Conservation (phyloP, 2,113 vertebrate species). For the Limanda limanda region DNA sequence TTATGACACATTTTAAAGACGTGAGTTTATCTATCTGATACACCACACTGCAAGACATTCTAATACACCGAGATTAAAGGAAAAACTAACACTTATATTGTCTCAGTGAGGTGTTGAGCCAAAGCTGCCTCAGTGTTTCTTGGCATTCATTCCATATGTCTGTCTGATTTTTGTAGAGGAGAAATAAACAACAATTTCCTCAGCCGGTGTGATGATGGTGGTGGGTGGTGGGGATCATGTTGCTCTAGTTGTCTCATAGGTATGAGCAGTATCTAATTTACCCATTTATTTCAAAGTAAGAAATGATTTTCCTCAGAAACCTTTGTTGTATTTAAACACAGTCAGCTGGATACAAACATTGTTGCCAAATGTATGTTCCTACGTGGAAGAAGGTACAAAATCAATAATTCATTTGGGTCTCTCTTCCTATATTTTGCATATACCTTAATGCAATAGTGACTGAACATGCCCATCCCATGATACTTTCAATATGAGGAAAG, state of each 20-base stretch:
- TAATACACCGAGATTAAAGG: neutral
- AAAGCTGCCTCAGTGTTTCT: neutral
- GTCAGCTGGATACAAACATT: neutral
- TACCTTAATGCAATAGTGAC: neutral
- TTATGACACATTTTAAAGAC: neutral
- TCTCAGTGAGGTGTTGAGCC: neutral
- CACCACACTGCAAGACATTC: neutral
- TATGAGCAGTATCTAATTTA: too few species aligned
- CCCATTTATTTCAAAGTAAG: neutral
- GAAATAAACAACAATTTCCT: neutral
- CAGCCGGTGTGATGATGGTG: neutral
- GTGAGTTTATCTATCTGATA: too few species aligned
- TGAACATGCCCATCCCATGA: too few species aligned
- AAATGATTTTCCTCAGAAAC: neutral
- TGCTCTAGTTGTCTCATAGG: neutral
- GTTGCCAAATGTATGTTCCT: neutral
- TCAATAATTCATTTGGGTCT: too few species aligned
- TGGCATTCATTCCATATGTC: neutral
- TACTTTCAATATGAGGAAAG: neutral
- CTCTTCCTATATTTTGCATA: neutral
- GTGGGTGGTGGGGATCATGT: neutral
- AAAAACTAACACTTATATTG: neutral
- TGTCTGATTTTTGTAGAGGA: neutral
- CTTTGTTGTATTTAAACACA: neutral
- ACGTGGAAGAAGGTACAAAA: too few species aligned